Evolutionary conservation across 1,140 invertebrate genomes (phyloP).

Genomic region (Aricia agestis): DNA sequence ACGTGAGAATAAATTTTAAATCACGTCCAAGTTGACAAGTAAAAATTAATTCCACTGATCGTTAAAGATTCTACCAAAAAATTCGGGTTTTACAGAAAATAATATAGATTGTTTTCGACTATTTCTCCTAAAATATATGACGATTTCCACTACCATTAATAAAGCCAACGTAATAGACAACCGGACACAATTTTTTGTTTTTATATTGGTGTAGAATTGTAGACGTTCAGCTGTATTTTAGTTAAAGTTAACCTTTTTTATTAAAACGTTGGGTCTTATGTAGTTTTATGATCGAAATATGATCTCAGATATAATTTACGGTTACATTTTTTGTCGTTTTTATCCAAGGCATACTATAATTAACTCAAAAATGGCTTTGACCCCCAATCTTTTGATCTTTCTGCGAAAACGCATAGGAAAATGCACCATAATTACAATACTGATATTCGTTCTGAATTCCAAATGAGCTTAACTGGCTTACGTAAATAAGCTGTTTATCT

Average conservation of each 20-base stretch:
- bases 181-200: too few species aligned
- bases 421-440: slow-evolving; percentile 34
- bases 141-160: too few species aligned
- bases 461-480: slow-evolving; percentile 37
- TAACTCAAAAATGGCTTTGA: slow-evolving; percentile 35
- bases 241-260: too few species aligned
- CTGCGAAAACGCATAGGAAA: slow-evolving; percentile 35
- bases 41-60: too few species aligned
- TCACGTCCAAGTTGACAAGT: not conserved
- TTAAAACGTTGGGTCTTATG: not conserved
- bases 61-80: too few species aligned
- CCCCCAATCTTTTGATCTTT: slow-evolving; percentile 31
- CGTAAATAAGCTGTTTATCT: slow-evolving; percentile 45
- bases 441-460: slow-evolving; percentile 34
- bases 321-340: not conserved
- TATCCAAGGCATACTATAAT: not conserved
- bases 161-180: too few species aligned
- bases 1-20: not conserved
- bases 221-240: too few species aligned
- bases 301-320: not conserved
- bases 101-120: too few species aligned
- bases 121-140: too few species aligned
- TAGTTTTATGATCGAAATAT: not conserved
- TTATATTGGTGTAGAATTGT: too few species aligned
- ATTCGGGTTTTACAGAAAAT: too few species aligned